A percentile compares a stretch with the other conserved stretches of the same genome.
These are phyloP conservation scores for Tridacna crocea DNA, from an alignment of 2,888 invertebrate genomes.

Conservation along the genomic window DNA sequence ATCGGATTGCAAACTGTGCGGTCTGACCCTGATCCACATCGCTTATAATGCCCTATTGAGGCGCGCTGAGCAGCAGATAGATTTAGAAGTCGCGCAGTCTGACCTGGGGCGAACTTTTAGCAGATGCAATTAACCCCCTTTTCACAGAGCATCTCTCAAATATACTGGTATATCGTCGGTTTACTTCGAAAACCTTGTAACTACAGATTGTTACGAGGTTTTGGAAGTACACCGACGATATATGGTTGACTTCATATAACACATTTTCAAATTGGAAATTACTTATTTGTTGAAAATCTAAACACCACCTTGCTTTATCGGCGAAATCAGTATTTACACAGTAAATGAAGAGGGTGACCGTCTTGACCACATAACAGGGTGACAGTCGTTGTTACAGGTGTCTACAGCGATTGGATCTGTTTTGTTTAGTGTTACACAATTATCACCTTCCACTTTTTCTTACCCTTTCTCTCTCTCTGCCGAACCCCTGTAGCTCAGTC, in stretches of 20 bases:
- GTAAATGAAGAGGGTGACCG: background rate
- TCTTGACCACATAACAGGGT: slow-evolving; percentile 31
- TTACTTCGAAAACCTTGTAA: too few species aligned
- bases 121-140: too few species aligned
- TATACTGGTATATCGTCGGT: too few species aligned
- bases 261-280: slow-evolving; percentile 18
- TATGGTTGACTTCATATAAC: slow-evolving; percentile 21
- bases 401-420: slow-evolving; percentile 19
- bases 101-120: too few species aligned
- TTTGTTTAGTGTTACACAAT: slow-evolving; percentile 33
- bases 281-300: slow-evolving; percentile 22
- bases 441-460: slow-evolving; percentile 22
- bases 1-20: too few species aligned
- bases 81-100: too few species aligned
- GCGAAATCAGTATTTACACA: slow-evolving; percentile 14
- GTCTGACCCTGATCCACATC: too few species aligned
- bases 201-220: too few species aligned
- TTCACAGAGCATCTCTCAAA: too few species aligned
- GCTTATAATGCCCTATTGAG: too few species aligned
- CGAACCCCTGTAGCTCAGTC: too few species aligned
- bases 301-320: slow-evolving; percentile 12
- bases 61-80: too few species aligned
- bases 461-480: background rate
- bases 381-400: slow-evolving; percentile 29
- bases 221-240: background rate